Conservation (phyloP, 2,797 vertebrate species). For the Hephaestus fuliginosus region DNA sequence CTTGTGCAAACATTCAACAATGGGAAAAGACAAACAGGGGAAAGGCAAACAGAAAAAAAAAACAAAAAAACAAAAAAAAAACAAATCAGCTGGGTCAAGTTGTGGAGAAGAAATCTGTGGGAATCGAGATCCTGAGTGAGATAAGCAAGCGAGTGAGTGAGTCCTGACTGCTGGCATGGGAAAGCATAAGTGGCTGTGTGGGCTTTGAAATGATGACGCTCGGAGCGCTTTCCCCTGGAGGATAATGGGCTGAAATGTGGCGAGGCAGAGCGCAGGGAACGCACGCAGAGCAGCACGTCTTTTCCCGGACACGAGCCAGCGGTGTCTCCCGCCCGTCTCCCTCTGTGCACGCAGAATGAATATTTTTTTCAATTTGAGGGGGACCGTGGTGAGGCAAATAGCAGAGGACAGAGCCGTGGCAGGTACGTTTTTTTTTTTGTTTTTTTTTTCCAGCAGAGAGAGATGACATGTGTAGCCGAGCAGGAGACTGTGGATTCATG, state of each 20-base stretch:
- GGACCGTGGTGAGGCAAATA: slow-evolving; percentile 66
- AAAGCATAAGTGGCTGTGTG: slow-evolving; percentile 78
- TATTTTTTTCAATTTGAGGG: slow-evolving; percentile 78
- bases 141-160: slow-evolving; percentile 68
- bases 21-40: background rate
- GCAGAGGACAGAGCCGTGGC: slow-evolving; percentile 72
- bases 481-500: slow-evolving; percentile 12
- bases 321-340: slow-evolving; percentile 41
- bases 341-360: slow-evolving; percentile 74
- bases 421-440: slow-evolving; percentile 71
- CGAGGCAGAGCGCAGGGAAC: slow-evolving; percentile 71
- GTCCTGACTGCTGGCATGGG: slow-evolving; percentile 68
- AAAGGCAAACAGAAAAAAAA: background rate
- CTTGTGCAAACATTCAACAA: slow-evolving; percentile 11
- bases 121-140: slow-evolving; percentile 57
- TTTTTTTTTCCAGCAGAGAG: no score
- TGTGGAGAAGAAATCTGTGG: slow-evolving; percentile 57
- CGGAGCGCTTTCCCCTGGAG: slow-evolving; percentile 73
- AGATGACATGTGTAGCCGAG: background rate
- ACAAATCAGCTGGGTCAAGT: slow-evolving; percentile 41
- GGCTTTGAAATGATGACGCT: slow-evolving; percentile 80
- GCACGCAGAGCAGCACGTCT: slow-evolving; percentile 55
- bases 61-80: background rate
- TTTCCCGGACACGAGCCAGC: slow-evolving; percentile 53
- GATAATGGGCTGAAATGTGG: slow-evolving; percentile 78